Base-by-base conservation (phyloP, 2,797 vertebrate genomes). In the Galagoides demidoff region DNA sequence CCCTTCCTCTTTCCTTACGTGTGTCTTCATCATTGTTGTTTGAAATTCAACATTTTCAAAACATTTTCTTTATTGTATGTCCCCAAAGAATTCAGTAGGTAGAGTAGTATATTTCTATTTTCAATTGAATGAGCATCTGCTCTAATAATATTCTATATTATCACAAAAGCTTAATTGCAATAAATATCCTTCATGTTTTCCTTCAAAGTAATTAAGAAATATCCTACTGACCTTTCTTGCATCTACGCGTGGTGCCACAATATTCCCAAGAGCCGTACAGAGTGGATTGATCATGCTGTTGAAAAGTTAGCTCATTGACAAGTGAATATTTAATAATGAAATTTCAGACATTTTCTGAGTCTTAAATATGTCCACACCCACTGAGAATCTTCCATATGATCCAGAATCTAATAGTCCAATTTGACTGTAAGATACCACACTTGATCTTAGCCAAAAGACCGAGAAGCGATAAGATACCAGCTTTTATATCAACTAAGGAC, bases 21-120 rank as follows among this genome's bases (percentile, higher is more conserved):
- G 2, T 61, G 0, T 79, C 8, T 3, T 81, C 31, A 52, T 20
- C 7, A 55, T 86, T 92, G 10, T 90, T 84, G 11, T 16, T 66
- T 66, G 70, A 71, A 93, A 64, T 16, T 63, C 27, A 96, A 55
- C 31, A 78, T 90, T 71, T 82, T 70, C 0, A 25, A 79, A 89
- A 59, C 25, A 31, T 34, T 39, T 49, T 81, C 3, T 14, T 77
- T 84, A 17, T 82, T 76, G 5, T 78, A 63, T 68, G 1, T n/a
- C 7, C 7, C 2, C 29, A 9, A 85, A 63, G 17, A 87, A 19
- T 74, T 92, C 16, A 81, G 63, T 59, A 77, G 9, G 25, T 34
- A 64, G 23, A 83, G 77, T 23, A 76, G 2, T 20, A 37, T 71
- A 17, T 22, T n/a, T 13, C 1, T 59, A 29, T 45, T 70, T 76